These are phyloP conservation scores for Mongoloraphidia duomilia DNA, from an alignment of 2,888 invertebrate genomes.

Conservation along the genomic window DNA sequence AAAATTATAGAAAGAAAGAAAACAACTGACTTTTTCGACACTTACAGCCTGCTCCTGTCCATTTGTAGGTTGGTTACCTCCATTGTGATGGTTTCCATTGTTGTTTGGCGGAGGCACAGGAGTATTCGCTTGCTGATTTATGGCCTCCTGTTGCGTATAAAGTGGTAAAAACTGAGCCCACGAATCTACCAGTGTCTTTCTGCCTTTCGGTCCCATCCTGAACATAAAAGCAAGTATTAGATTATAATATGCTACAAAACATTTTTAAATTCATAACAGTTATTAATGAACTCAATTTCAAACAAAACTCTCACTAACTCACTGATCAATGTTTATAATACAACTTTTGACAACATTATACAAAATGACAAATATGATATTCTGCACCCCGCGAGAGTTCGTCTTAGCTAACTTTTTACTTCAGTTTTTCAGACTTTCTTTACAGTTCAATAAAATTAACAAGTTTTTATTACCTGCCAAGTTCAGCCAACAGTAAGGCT, in stretches of 20 bases:
- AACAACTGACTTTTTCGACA: not conserved
- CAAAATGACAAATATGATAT: no score
- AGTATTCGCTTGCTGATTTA: slow-evolving; percentile 47
- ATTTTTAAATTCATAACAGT: no score
- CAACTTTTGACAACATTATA: no score
- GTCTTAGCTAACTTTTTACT: no score
- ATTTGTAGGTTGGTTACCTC: slow-evolving; percentile 11
- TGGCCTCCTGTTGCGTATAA: slow-evolving; percentile 67
- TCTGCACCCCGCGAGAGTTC: no score
- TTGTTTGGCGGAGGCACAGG: slow-evolving; percentile 33
- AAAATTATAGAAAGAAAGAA: no score
- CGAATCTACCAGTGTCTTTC: slow-evolving; percentile 82
- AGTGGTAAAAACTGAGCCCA: slow-evolving; percentile 94
- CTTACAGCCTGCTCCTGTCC: slow-evolving; percentile 23
- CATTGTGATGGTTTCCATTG: slow-evolving; percentile 18
- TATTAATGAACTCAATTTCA: no score
- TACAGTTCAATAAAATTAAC: no score
- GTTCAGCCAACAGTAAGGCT: slow-evolving; percentile 83
- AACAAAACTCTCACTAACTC: no score
- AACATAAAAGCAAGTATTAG: not conserved
- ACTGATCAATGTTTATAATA: no score
- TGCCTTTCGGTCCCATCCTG: slow-evolving; percentile 75
- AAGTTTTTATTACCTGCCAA: slow-evolving; percentile 44
- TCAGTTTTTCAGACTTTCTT: no score
- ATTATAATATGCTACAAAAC: no score